Conservation (phyloP, 2,113 vertebrate genomes). For the Cromileptes altivelis region DNA sequence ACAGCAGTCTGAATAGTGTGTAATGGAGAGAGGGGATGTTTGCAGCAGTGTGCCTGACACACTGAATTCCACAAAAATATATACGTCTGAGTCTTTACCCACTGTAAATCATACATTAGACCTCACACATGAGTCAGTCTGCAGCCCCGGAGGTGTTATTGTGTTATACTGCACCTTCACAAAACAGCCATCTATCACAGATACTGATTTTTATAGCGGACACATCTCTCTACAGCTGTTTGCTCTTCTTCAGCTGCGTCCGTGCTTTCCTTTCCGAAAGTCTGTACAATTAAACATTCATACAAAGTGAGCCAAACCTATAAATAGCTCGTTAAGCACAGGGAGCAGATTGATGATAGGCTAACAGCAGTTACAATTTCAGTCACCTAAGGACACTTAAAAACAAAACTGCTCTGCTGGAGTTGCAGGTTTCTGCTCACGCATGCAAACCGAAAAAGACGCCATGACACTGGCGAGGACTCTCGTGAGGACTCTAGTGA, state of each 20-base stretch:
- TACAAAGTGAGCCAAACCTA: conserved; percentile 51
- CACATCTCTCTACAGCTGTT: conserved; percentile 15
- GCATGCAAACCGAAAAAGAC: conserved; percentile 10
- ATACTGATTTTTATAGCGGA: neutral
- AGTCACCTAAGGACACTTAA: conserved; percentile 36
- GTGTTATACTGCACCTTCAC: conserved; percentile 7
- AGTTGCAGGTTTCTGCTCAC: conserved; percentile 32
- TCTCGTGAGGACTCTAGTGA: conserved; percentile 23
- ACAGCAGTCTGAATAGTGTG: conserved; percentile 43
- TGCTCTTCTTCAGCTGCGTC: neutral
- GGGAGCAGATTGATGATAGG: conserved; percentile 45
- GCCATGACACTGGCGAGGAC: conserved; percentile 2
- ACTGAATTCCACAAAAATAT: conserved; percentile 3
- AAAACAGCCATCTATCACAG: conserved; percentile 29
- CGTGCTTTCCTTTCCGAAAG: conserved; percentile 16
- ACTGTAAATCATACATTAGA: conserved; percentile 3
- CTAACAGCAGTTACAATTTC: conserved; percentile 14
- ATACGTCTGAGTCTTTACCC: neutral
- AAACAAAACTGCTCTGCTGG: neutral
- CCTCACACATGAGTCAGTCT: neutral
- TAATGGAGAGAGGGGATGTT: conserved; percentile 30
- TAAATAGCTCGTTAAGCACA: conserved; percentile 62
- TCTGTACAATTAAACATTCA: conserved; percentile 67
- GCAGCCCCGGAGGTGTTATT: neutral
- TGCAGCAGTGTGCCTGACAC: conserved; percentile 17